These are phyloP conservation scores for Dryas iulia DNA, from an alignment of 1,140 invertebrate genomes.

Conservation along the genomic window DNA sequence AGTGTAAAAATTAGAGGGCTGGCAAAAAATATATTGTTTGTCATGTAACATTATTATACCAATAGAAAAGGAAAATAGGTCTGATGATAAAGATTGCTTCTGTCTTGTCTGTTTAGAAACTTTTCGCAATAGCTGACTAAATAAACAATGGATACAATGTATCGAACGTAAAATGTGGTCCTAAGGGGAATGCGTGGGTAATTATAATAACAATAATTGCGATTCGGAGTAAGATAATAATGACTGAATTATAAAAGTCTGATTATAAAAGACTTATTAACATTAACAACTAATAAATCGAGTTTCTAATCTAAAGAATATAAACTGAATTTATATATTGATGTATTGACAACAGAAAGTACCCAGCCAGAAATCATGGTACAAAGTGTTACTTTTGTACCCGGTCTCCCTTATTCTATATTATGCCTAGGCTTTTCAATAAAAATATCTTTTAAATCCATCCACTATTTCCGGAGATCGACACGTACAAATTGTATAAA, in stretches of 20 bases:
- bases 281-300: slow-evolving; percentile 25
- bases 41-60: slow-evolving; percentile 34
- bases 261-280: slow-evolving; percentile 10
- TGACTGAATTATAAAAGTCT: no score
- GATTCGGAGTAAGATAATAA: no score
- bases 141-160: slow-evolving; percentile 22
- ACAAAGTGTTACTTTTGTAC: slow-evolving; percentile 35
- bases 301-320: slow-evolving; percentile 19
- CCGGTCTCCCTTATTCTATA: no score
- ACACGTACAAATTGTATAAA: no score
- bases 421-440: no score
- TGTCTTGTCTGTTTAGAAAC: slow-evolving; percentile 22
- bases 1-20: slow-evolving; percentile 28
- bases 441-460: no score
- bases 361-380: slow-evolving; percentile 27
- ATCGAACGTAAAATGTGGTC: slow-evolving; percentile 5
- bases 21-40: slow-evolving; percentile 36
- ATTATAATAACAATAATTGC: slow-evolving; percentile 16
- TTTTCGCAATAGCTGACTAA: slow-evolving; percentile 21
- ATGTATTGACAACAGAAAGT: slow-evolving; percentile 29
- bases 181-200: slow-evolving; percentile 8
- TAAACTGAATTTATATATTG: slow-evolving; percentile 27
- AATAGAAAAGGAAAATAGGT: background rate
- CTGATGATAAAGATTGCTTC: slow-evolving; percentile 19
- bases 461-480: no score